Evolutionary conservation across 2,113 vertebrate species (phyloP).

Genomic region (Amblyornis subalaris): DNA sequence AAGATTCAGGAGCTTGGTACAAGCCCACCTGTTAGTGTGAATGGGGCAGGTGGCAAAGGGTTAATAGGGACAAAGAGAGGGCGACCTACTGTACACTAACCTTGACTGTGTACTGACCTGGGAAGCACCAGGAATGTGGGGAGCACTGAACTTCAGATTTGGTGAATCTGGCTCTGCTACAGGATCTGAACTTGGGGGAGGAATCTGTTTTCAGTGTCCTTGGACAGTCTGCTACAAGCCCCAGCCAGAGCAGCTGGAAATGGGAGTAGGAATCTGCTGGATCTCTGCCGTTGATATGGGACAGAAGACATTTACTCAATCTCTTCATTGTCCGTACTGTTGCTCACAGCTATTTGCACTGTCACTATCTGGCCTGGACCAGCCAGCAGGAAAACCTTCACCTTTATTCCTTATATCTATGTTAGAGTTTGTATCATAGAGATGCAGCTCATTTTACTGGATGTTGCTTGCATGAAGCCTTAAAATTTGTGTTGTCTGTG

Average conservation of each 20-base stretch:
- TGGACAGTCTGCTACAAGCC: neutral
- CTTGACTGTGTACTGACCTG: neutral
- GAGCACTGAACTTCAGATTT: neutral
- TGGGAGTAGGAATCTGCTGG: neutral
- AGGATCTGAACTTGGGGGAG: neutral
- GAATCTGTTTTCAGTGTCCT: neutral
- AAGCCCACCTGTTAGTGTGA: neutral
- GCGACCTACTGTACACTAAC: neutral
- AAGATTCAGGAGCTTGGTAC: neutral
- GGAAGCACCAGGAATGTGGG: neutral
- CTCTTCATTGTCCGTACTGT: neutral
- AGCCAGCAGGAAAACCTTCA: neutral
- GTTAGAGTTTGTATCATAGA: neutral
- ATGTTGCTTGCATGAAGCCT: neutral
- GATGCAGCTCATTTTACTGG: neutral
- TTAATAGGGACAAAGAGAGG: neutral
- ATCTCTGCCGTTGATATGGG: rapidly evolving
- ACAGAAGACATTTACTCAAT: neutral
- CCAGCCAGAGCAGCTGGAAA: neutral
- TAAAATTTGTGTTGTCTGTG: neutral
- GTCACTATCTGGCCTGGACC: neutral
- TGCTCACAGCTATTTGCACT: neutral
- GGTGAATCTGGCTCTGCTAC: neutral
- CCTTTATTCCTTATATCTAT: neutral
- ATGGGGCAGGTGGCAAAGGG: neutral